Evolutionary conservation across 2,113 vertebrate species (phyloP).

Genomic region (Gallinago media): DNA sequence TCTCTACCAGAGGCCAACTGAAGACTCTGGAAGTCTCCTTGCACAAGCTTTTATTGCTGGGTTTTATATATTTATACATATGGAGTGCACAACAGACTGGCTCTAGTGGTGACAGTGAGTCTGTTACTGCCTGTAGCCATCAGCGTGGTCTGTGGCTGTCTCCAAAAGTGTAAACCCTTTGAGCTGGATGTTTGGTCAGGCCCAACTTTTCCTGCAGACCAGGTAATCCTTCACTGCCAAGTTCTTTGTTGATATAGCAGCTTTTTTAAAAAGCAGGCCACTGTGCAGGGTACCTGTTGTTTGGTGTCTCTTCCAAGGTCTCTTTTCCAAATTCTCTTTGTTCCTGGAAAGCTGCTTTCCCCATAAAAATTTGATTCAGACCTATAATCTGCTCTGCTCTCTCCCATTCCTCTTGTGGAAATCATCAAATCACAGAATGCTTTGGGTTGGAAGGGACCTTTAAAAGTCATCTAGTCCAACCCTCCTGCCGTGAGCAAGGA

Average conservation of each 20-base stretch:
- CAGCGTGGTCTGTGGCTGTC: neutral
- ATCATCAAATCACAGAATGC: neutral
- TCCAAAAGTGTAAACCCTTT: neutral
- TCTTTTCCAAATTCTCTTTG: neutral
- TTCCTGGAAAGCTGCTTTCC: neutral
- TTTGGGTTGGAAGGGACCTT: neutral
- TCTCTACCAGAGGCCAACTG: neutral
- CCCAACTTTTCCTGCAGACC: neutral
- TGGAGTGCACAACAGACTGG: neutral
- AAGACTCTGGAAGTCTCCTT: neutral
- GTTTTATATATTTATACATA: neutral
- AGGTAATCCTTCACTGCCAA: neutral
- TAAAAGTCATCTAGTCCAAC: neutral
- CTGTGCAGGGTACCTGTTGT: neutral
- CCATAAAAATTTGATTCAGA: neutral
- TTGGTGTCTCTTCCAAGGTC: neutral
- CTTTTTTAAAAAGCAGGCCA: neutral
- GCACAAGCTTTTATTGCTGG: neutral
- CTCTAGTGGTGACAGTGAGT: neutral
- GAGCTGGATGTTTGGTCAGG: neutral
- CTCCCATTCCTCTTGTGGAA: neutral
- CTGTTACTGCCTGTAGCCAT: neutral
- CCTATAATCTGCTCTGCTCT: neutral
- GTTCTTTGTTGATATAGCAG: neutral
- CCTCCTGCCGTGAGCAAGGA: neutral